phyloP scores from a whole-genome alignment of 2,113 vertebrate genomes.

The Oncorhynchus tshawytscha region DNA sequence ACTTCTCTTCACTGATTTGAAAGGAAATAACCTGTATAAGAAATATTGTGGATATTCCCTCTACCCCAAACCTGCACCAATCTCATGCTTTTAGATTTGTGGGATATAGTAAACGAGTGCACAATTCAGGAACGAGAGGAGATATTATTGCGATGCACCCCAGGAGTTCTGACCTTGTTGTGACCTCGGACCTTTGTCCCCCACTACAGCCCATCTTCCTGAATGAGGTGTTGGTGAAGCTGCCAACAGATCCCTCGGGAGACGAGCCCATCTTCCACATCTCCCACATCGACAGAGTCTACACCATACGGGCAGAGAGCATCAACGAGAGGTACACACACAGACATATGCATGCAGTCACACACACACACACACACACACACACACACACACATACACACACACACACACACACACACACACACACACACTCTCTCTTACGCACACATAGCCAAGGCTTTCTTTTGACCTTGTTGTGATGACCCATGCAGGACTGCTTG shows the following conservation, averaged over 20 bases:
- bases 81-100: too few relatives aligned
- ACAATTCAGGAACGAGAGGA: too few relatives aligned
- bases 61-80: too few relatives aligned
- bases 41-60: too few relatives aligned
- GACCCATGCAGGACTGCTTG: constrained; percentile 86
- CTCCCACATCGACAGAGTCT: constrained; percentile 97
- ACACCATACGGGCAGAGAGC: constrained; percentile 94
- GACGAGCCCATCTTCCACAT: constrained; percentile 98
- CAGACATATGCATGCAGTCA: neutral
- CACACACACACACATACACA: neutral
- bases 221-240: constrained; percentile 96
- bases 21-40: too few relatives aligned
- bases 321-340: constrained; percentile 84
- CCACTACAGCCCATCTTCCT: constrained; percentile 92
- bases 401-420: constrained; percentile 46
- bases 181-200: constrained; percentile 9
- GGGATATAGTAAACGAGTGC: too few relatives aligned
- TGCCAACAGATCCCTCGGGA: constrained; percentile 96
- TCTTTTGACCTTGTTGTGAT: constrained; percentile 18
- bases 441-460: constrained; percentile 19
- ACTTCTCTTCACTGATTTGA: too few relatives aligned
- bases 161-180: neutral
- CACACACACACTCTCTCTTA: constrained; percentile 40
- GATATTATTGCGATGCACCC: too few relatives aligned
- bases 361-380: neutral